Conservation (phyloP, 2,113 vertebrate species). For the Hylia prasina region DNA sequence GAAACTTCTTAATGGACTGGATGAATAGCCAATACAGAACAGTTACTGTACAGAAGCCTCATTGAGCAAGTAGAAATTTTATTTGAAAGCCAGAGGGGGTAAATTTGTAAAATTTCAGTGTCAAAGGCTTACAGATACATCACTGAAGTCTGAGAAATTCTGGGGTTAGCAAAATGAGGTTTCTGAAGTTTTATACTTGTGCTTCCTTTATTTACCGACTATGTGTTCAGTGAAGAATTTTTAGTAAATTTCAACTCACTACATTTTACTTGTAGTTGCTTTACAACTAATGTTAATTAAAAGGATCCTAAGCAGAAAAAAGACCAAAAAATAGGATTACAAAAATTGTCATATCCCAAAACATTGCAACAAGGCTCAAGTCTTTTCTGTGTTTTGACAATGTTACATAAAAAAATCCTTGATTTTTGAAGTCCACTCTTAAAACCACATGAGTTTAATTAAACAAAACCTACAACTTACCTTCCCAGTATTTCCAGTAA, state of each 20-base stretch:
- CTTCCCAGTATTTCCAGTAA: constrained; percentile 99
- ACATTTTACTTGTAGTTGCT: background rate
- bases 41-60: background rate
- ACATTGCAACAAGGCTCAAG: background rate
- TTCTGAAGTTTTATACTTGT: background rate
- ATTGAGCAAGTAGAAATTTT: background rate
- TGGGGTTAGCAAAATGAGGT: background rate
- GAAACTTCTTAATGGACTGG: background rate
- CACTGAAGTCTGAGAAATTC: background rate
- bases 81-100: background rate
- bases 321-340: background rate
- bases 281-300: background rate
- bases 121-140: background rate
- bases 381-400: background rate
- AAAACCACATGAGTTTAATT: background rate
- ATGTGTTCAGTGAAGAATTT: background rate
- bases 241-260: background rate
- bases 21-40: background rate
- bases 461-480: constrained; percentile 65
- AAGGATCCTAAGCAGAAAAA: background rate
- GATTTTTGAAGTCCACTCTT: background rate
- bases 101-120: background rate
- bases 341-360: background rate
- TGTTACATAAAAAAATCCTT: background rate
- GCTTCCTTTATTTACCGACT: background rate